Evolutionary conservation across 2,113 vertebrate species (phyloP).

Genomic region (Cyanoramphus novaezelandiae): DNA sequence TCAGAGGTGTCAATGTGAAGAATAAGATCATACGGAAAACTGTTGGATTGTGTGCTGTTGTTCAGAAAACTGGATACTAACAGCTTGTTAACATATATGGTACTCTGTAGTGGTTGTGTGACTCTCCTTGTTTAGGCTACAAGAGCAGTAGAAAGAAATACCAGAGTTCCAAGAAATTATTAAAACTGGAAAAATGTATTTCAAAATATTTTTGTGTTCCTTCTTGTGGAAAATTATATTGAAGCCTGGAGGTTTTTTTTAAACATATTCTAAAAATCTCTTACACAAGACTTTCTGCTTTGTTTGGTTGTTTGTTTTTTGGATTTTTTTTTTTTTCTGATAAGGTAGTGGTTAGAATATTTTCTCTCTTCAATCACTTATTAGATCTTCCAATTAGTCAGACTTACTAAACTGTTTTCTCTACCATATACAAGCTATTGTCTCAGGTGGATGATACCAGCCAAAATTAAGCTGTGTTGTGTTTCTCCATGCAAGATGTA

Average conservation of each 20-base stretch:
- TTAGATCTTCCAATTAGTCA: background rate
- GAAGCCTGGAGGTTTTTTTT: background rate
- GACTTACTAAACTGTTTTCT: background rate
- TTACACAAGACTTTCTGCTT: background rate
- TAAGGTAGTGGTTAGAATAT: background rate
- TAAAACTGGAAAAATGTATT: background rate
- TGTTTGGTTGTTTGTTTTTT: background rate
- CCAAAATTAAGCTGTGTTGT: background rate
- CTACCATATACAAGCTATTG: background rate
- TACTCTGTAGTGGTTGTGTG: background rate
- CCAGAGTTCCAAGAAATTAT: background rate
- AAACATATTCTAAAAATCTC: background rate
- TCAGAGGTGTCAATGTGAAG: background rate
- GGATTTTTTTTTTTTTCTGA: background rate
- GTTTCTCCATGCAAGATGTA: background rate
- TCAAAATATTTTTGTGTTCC: background rate
- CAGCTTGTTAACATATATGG: background rate
- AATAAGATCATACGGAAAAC: background rate
- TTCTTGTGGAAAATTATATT: background rate
- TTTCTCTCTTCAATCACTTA: background rate
- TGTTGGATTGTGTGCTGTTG: background rate
- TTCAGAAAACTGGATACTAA: background rate
- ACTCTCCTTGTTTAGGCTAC: background rate
- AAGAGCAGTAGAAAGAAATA: background rate
- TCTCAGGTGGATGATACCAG: background rate